Evolutionary conservation across 2,888 invertebrate genomes (phyloP).

Genomic region (Metallyticus violacea): DNA sequence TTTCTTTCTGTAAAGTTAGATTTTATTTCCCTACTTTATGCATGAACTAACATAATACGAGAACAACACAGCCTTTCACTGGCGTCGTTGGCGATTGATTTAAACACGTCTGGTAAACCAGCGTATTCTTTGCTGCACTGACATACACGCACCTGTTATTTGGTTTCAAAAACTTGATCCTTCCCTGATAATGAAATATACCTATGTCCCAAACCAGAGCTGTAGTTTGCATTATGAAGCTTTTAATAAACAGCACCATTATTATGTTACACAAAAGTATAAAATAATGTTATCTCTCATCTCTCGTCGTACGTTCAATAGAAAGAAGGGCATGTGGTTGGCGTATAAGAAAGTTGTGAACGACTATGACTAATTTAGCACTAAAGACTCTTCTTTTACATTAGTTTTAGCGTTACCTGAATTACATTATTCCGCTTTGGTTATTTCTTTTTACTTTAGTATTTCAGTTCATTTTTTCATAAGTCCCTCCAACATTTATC

Average conservation of each 20-base stretch:
- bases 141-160: neutral
- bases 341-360: no score
- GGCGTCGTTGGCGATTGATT: neutral
- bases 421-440: no score
- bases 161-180: neutral
- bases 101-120: neutral
- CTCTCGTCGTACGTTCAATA: neutral
- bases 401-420: no score
- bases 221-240: neutral
- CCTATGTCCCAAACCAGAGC: neutral
- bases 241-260: neutral
- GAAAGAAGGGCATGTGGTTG: neutral
- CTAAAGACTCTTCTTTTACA: no score
- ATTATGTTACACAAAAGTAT: neutral
- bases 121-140: no score
- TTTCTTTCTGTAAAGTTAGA: neutral
- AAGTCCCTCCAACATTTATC: no score
- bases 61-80: neutral
- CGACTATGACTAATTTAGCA: no score
- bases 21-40: neutral
- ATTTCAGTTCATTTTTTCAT: no score
- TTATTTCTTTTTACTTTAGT: no score
- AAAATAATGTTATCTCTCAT: neutral
- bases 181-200: neutral
- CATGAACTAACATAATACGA: neutral